phyloP scores from a whole-genome alignment of 2,888 invertebrate species.

The Drosophila neonasuta region DNA sequence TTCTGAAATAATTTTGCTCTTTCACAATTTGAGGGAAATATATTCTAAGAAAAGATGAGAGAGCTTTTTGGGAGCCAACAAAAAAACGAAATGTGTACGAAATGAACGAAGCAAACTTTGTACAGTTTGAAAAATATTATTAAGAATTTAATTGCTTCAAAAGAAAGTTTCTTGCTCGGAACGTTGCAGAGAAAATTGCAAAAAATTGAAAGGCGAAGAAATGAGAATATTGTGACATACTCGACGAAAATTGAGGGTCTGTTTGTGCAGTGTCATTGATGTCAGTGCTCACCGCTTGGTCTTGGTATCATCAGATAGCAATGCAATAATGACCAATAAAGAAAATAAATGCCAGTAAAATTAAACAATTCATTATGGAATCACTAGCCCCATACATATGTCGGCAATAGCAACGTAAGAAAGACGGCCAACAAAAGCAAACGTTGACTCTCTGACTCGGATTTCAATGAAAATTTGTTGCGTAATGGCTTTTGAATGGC shows the following conservation, averaged over 20 bases:
- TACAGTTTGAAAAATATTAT: conserved; percentile 42
- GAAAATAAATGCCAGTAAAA: conserved; percentile 41
- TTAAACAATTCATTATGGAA: conserved; percentile 64
- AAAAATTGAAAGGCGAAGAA: conserved; percentile 29
- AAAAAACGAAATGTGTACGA: conserved; percentile 7
- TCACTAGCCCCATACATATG: conserved; percentile 26
- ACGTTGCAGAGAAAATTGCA: conserved; percentile 20
- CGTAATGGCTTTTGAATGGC: conserved; percentile 60
- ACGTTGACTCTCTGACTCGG: conserved; percentile 16
- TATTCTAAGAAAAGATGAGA: conserved; percentile 42
- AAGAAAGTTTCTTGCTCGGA: conserved; percentile 31
- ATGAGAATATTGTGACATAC: conserved; percentile 32
- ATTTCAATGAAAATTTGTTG: conserved; percentile 50
- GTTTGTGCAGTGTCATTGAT: conserved; percentile 46
- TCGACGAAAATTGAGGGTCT: conserved; percentile 10
- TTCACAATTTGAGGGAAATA: conserved; percentile 37
- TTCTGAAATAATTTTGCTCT: conserved; percentile 50
- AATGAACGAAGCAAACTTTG: conserved; percentile 41
- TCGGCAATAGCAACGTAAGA: conserved; percentile 14
- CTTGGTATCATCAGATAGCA: conserved; percentile 25
- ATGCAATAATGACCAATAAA: conserved; percentile 47
- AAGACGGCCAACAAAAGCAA: conserved; percentile 14
- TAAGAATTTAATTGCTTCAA: conserved; percentile 56
- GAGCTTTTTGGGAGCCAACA: conserved; percentile 20
- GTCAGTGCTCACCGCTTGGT: background rate